These are phyloP conservation scores for Sesamia inferens DNA, from an alignment of 2,888 invertebrate species.

Conservation along the genomic window DNA sequence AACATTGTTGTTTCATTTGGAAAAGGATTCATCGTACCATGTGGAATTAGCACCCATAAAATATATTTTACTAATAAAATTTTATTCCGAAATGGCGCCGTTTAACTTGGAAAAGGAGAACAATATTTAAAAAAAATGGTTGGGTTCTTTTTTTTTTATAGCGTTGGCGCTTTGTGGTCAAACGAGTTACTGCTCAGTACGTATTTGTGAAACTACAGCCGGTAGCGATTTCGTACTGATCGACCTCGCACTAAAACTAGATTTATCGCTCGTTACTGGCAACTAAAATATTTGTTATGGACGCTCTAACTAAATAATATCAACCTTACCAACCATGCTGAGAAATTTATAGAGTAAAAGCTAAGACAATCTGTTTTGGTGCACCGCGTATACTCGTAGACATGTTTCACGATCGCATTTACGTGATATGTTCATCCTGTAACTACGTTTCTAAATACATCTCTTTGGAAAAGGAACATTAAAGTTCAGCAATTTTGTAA, in stretches of 20 bases:
- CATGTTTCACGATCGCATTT: slow-evolving; percentile 34
- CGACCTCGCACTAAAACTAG: slow-evolving; percentile 82
- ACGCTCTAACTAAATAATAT: slow-evolving; percentile 69
- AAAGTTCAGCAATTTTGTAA: slow-evolving; percentile 38
- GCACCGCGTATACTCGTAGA: slow-evolving; percentile 30
- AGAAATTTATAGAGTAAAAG: slow-evolving; percentile 57
- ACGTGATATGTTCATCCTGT: slow-evolving; percentile 24
- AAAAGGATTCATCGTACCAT: slow-evolving; percentile 8
- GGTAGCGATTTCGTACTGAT: slow-evolving; percentile 77
- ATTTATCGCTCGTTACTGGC: slow-evolving; percentile 79
- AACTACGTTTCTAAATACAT: slow-evolving; percentile 29
- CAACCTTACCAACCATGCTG: slow-evolving; percentile 47
- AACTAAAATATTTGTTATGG: slow-evolving; percentile 72
- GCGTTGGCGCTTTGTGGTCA: slow-evolving; percentile 54
- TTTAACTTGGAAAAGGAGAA: slow-evolving; percentile 19
- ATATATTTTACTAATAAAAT: slow-evolving; percentile 18
- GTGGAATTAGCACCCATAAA: slow-evolving; percentile 19
- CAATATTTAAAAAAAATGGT: slow-evolving; percentile 18
- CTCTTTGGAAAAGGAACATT: slow-evolving; percentile 27
- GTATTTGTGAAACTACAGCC: slow-evolving; percentile 66
- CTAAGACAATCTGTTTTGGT: slow-evolving; percentile 41
- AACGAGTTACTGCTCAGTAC: slow-evolving; percentile 53
- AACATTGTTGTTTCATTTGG: slow-evolving; percentile 24
- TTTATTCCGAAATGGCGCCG: slow-evolving; percentile 12
- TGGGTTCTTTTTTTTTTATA: slow-evolving; percentile 41